A percentile compares a stretch with the other conserved stretches of the same genome.
These are phyloP conservation scores for Coreius guichenoti DNA, from an alignment of 2,797 vertebrate genomes.

Conservation along the genomic window DNA sequence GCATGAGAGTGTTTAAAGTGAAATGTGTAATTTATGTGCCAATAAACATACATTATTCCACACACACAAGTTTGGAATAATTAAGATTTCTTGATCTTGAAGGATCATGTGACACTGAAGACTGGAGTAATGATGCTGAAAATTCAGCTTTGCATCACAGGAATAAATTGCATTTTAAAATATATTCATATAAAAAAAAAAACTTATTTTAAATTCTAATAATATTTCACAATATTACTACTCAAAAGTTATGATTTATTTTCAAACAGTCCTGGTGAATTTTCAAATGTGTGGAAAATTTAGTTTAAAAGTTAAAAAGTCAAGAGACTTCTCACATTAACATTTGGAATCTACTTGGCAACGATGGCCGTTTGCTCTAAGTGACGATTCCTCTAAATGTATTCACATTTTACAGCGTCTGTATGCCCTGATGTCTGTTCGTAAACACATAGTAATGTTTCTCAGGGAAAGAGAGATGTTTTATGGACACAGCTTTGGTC, in stretches of 20 bases:
- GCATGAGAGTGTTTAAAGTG: neutral
- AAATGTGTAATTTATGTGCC: neutral
- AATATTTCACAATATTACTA: neutral
- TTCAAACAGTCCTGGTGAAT: neutral
- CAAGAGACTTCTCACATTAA: neutral
- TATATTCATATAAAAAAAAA: neutral
- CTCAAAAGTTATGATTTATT: neutral
- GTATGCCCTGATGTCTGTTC: neutral
- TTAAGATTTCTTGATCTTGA: too few species aligned
- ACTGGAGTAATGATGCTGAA: neutral
- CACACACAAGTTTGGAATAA: neutral
- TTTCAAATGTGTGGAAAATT: neutral
- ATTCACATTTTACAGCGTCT: conserved; percentile 9
- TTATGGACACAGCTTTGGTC: conserved; percentile 52
- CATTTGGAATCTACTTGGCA: neutral
- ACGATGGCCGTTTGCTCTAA: neutral
- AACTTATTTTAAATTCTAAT: neutral
- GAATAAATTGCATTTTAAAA: neutral
- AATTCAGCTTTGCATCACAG: neutral
- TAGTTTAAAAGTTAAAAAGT: too few species aligned
- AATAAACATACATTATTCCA: neutral
- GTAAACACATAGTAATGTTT: conserved; percentile 25
- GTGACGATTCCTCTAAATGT: conserved; percentile 12
- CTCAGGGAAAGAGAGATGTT: conserved; percentile 33
- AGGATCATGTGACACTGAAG: too few species aligned